Base-by-base conservation (phyloP, 2,888 invertebrate genomes). In the Disparrhopalites patrizii region DNA sequence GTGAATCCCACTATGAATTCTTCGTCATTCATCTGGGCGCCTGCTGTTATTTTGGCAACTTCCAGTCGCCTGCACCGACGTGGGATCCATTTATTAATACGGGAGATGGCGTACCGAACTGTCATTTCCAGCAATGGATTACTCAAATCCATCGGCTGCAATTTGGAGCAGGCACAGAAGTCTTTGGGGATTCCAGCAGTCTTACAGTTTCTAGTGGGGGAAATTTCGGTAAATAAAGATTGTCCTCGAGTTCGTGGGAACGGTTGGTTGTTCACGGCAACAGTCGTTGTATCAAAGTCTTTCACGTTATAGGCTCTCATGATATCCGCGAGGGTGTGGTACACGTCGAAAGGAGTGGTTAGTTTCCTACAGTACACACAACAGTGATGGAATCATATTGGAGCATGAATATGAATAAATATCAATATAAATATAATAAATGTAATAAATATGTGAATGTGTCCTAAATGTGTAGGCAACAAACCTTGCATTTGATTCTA, bases 1-100 rank as follows among this genome's bases (percentile, higher is more conserved):
- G 25, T 55, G 23, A 68, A 63, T 27, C 68, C 66, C 2, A 68
- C 56, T 4, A 68, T 51, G 27, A 66, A 55, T 25, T 51, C 55
- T 15, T 52, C 40, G 0, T 43, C 60, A 13, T 36, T 63, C 8
- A 55, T 2, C 40, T 52, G 62, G 1, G 61, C 58, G n/a, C 20
- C 43, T 0, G 56, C 65, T n/a, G 47, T 60, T 33, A 67, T 54
- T 47, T 65, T 40, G 0, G 56, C 7, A 2, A 68, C 47, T 1
- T 31, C 27, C n/a, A 66, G 40, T 33, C n/a, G 30, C 18, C 47
- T 52, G 28, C 65, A 66, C 7, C 61, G 27, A 30, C 54, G 23
- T 10, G 61, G 65, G 0, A 61, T 23, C 31, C 38, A 52, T 7
- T 7, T 18, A 25, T 66, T 66, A 2, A 66, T 61, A 30, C 33